Conservation (phyloP, 2,888 invertebrate species). For the Pocota personata region DNA sequence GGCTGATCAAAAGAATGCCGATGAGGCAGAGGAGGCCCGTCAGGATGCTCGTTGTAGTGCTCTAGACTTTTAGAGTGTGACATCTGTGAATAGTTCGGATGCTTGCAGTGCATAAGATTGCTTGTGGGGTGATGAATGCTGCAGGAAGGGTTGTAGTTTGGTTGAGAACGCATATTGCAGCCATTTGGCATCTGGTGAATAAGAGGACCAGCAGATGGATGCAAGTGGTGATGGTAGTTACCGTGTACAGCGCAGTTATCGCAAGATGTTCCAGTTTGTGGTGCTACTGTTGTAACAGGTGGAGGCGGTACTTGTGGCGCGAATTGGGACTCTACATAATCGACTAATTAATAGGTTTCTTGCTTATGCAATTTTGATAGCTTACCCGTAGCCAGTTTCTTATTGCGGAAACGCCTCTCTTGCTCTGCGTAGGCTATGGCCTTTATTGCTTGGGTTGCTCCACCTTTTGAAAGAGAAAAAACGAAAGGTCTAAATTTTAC, state of each 20-base stretch:
- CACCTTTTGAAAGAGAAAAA: conserved; percentile 74
- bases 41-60: conserved; percentile 80
- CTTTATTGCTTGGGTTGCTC: conserved; percentile 79
- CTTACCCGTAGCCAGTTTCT: conserved; percentile 75
- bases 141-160: conserved; percentile 61
- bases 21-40: conserved; percentile 77
- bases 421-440: conserved; percentile 78
- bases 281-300: conserved; percentile 24
- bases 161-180: conserved; percentile 67
- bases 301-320: conserved; percentile 65
- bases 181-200: conserved; percentile 73
- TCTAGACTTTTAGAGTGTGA: conserved; percentile 82
- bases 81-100: conserved; percentile 76
- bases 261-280: conserved; percentile 57
- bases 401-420: conserved; percentile 79
- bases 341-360: neutral
- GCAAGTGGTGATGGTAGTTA: conserved; percentile 71
- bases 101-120: conserved; percentile 53
- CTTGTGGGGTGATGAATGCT: conserved; percentile 60
- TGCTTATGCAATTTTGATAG: neutral
- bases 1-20: conserved; percentile 83
- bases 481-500: neutral
- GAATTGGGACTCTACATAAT: conserved; percentile 66
- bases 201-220: conserved; percentile 68
- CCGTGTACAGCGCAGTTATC: conserved; percentile 71